A percentile compares a stretch with the other conserved stretches of the same genome.
These are phyloP conservation scores for Yponomeuta cagnagella DNA, from an alignment of 2,888 invertebrate species.

Conservation along the genomic window DNA sequence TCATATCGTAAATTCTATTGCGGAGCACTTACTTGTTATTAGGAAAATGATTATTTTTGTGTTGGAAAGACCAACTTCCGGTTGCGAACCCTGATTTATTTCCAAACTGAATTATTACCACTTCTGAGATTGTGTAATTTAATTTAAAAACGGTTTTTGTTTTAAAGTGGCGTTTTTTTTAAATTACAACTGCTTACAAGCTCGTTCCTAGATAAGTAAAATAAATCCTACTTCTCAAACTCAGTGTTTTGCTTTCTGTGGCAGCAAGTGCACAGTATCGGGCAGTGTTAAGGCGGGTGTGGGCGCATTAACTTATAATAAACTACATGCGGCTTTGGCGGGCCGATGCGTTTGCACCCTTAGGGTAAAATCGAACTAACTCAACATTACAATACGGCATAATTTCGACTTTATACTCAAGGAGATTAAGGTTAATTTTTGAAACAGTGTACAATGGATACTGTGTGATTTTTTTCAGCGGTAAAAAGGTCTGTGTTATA, in stretches of 20 bases:
- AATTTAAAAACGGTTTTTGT: too few species aligned
- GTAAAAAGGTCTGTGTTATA: conserved; percentile 29
- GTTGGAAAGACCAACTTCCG: too few species aligned
- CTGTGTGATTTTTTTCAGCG: conserved; percentile 21
- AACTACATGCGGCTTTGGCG: conserved; percentile 54
- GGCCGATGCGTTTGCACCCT: conserved; percentile 35
- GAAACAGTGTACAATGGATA: background rate
- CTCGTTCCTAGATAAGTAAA: too few species aligned
- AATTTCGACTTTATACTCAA: conserved; percentile 18
- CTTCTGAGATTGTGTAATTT: too few species aligned
- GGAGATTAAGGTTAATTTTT: conserved; percentile 17
- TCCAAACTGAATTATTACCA: too few species aligned
- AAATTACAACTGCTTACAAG: too few species aligned
- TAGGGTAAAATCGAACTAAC: conserved; percentile 29
- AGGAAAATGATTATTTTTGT: too few species aligned
- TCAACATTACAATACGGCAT: background rate
- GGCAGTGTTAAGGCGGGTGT: conserved; percentile 48
- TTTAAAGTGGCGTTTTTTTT: too few species aligned
- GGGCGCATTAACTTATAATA: conserved; percentile 70
- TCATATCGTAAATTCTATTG: too few species aligned
- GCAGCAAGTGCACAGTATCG: conserved; percentile 34
- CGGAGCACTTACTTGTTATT: too few species aligned
- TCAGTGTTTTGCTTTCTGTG: conserved; percentile 20
- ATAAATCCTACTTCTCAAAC: background rate
- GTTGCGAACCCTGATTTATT: too few species aligned